Evolutionary conservation across 2,797 vertebrate genomes (phyloP).

Genomic region (Triplophysa bombifrons): DNA sequence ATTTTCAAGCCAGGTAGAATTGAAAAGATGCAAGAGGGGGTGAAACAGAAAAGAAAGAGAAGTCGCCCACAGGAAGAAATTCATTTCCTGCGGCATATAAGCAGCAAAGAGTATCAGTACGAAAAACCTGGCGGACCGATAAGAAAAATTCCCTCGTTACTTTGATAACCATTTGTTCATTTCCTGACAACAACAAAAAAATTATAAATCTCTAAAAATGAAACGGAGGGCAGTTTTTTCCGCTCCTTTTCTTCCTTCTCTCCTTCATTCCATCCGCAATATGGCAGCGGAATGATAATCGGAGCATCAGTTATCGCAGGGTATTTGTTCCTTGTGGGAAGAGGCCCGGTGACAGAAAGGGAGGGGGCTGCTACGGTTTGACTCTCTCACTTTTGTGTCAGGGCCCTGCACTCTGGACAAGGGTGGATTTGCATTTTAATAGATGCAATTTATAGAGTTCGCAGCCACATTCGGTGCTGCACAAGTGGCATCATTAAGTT

Average conservation of each 20-base stretch:
- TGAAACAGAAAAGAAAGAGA: constrained; percentile 43
- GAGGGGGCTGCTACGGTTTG: constrained; percentile 75
- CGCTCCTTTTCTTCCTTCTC: constrained; percentile 53
- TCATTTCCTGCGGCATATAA: constrained; percentile 95
- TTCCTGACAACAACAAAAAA: constrained; percentile 97
- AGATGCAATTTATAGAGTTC: constrained; percentile 99
- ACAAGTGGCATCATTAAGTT: constrained; percentile 99
- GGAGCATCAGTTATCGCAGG: constrained; percentile 91
- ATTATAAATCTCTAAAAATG: constrained; percentile 88
- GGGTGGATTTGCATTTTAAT: constrained; percentile 99
- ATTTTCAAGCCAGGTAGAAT: constrained; percentile 75
- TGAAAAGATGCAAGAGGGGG: constrained; percentile 57
- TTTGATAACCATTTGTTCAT: constrained; percentile 99
- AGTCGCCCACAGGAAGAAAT: constrained; percentile 75
- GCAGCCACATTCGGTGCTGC: constrained; percentile 88
- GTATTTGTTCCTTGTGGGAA: constrained; percentile 76
- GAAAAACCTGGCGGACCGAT: constrained; percentile 92
- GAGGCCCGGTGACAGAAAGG: constrained; percentile 48
- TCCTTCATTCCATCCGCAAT: constrained; percentile 82
- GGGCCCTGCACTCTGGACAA: constrained; percentile 66
- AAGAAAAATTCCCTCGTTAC: constrained; percentile 88
- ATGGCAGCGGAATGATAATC: constrained; percentile 87
- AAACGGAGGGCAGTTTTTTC: constrained; percentile 81
- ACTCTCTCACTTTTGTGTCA: constrained; percentile 91
- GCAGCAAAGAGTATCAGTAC: constrained; percentile 89